Conservation (phyloP, 2,113 vertebrate genomes). For the Oreocharis arfaki region DNA sequence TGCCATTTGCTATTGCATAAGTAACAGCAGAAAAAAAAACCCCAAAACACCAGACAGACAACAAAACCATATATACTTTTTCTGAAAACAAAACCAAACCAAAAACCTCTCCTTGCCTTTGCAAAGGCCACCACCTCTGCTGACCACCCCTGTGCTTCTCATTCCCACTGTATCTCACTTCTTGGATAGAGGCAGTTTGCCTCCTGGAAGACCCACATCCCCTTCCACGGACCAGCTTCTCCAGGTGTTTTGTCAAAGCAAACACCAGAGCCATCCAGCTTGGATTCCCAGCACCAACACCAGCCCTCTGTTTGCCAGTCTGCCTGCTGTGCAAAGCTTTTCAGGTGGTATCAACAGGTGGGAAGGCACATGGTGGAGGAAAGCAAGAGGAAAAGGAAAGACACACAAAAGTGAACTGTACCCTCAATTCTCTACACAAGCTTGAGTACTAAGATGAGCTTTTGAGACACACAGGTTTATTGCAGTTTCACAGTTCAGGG, state of each 20-base stretch:
- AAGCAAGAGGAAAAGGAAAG: background rate
- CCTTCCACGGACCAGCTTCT: background rate
- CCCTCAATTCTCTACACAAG: background rate
- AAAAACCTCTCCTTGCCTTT: background rate
- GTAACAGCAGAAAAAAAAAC: background rate
- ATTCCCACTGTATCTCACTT: background rate
- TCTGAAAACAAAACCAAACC: background rate
- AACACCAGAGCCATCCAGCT: background rate
- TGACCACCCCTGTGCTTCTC: background rate
- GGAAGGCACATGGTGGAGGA: background rate
- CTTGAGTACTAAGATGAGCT: background rate
- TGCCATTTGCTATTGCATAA: background rate
- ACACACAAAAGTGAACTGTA: background rate
- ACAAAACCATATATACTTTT: background rate
- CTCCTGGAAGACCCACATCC: fast-evolving
- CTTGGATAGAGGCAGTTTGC: background rate
- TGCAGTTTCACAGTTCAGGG: background rate
- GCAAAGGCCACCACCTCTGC: background rate
- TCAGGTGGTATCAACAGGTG: background rate
- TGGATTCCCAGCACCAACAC: background rate
- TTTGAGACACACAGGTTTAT: background rate
- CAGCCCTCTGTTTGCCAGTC: background rate
- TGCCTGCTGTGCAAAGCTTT: background rate
- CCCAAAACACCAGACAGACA: background rate
- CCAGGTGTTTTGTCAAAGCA: background rate